These are phyloP conservation scores for Desoria tigrina DNA, from an alignment of 2,888 invertebrate genomes.

Conservation along the genomic window DNA sequence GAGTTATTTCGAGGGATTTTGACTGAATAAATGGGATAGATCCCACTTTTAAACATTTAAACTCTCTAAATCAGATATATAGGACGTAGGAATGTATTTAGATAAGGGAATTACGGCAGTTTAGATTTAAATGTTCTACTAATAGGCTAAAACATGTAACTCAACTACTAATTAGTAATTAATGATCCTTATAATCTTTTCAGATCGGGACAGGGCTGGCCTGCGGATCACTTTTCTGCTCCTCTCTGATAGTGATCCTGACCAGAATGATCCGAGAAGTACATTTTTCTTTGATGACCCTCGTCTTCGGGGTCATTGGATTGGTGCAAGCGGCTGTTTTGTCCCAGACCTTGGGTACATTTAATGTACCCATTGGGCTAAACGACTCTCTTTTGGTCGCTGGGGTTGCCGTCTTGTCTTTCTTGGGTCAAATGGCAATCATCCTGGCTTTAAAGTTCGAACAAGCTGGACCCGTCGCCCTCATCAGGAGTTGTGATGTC, in stretches of 20 bases:
- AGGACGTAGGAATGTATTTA: too few species aligned
- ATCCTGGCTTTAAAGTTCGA: slow-evolving; percentile 71
- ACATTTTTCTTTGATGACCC: slow-evolving; percentile 49
- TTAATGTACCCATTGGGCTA: slow-evolving; percentile 30
- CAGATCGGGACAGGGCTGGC: slow-evolving; percentile 52
- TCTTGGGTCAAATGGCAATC: slow-evolving; percentile 81
- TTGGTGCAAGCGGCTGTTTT: slow-evolving; percentile 41
- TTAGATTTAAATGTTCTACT: too few species aligned
- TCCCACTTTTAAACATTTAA: too few species aligned
- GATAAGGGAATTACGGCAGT: too few species aligned
- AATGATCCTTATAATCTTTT: slow-evolving; percentile 7
- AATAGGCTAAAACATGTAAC: too few species aligned
- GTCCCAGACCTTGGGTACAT: slow-evolving; percentile 29
- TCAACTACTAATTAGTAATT: too few species aligned
- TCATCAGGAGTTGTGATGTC: slow-evolving; percentile 85
- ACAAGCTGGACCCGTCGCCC: slow-evolving; percentile 80
- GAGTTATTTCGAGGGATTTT: too few species aligned
- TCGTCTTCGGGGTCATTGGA: slow-evolving; percentile 50
- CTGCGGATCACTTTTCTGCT: slow-evolving; percentile 44
- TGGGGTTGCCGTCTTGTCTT: slow-evolving; percentile 75
- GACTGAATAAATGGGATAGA: too few species aligned
- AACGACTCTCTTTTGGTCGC: slow-evolving; percentile 33
- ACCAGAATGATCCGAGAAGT: slow-evolving; percentile 51
- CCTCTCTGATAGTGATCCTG: slow-evolving; percentile 49
- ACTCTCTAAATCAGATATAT: too few species aligned